phyloP scores from a whole-genome alignment of 1,140 invertebrate species.

The Parasteatoda tepidariorum region DNA sequence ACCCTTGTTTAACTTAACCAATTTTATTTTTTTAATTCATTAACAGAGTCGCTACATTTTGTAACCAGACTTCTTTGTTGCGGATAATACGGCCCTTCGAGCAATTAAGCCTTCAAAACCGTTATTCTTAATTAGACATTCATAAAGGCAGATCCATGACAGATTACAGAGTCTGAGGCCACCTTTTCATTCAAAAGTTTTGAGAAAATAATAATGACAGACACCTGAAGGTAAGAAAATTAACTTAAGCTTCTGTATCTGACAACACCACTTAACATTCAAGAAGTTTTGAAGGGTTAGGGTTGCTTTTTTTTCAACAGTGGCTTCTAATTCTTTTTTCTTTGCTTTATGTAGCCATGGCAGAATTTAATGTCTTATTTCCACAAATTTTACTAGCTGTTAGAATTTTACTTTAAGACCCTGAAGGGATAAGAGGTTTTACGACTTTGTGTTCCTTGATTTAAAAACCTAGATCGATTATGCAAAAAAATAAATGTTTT shows the following conservation, averaged over 20 bases:
- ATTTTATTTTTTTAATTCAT: too few species aligned
- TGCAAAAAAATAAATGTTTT: not conserved
- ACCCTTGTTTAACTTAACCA: too few species aligned
- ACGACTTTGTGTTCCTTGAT: not conserved
- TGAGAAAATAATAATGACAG: not conserved
- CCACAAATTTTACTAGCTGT: not conserved
- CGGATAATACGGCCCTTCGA: not conserved
- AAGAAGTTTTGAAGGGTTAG: not conserved
- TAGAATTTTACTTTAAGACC: not conserved
- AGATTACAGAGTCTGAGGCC: not conserved
- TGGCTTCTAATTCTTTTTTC: not conserved
- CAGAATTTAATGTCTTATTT: not conserved
- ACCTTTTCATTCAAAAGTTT: not conserved
- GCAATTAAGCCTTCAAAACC: not conserved
- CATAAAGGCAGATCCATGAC: not conserved
- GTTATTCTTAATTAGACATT: not conserved
- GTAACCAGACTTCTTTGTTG: too few species aligned
- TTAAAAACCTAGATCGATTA: not conserved
- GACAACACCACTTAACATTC: not conserved
- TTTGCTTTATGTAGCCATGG: too few species aligned
- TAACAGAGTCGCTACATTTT: too few species aligned
- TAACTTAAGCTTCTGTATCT: not conserved
- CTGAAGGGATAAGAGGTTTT: not conserved
- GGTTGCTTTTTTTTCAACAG: not conserved
- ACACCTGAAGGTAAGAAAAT: not conserved